Evolutionary conservation across 2,113 vertebrate species (phyloP).

Genomic region (Centropus unirufus): DNA sequence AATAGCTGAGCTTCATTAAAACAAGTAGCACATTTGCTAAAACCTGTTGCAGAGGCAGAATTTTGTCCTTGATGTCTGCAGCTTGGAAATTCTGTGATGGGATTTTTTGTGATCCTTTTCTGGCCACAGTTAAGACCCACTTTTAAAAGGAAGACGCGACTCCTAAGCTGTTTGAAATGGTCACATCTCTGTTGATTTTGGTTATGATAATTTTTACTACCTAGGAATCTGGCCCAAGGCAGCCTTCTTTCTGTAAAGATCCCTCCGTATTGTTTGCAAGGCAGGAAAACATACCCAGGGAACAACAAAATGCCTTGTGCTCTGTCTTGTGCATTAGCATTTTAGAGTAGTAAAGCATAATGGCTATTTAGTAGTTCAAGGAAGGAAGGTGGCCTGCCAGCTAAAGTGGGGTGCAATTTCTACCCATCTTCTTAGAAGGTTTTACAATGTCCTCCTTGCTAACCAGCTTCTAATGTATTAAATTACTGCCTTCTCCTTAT

Average conservation of each 20-base stretch:
- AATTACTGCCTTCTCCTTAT: background rate
- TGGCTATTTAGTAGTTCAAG: background rate
- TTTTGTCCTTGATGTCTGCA: background rate
- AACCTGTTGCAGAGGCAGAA: background rate
- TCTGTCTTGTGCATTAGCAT: background rate
- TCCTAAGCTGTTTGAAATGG: background rate
- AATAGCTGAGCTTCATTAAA: background rate
- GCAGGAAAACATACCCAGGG: accelerated
- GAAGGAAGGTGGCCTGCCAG: background rate
- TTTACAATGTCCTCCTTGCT: background rate
- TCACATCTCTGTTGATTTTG: background rate
- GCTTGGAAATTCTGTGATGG: background rate
- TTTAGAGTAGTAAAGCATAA: background rate
- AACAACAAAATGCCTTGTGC: background rate
- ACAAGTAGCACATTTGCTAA: background rate
- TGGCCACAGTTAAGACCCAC: background rate
- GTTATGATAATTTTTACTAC: background rate
- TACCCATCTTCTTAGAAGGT: background rate
- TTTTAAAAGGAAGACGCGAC: background rate
- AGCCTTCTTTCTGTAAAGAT: background rate
- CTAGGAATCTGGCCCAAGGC: background rate
- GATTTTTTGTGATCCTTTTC: background rate
- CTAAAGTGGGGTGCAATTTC: background rate
- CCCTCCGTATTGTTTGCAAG: background rate
- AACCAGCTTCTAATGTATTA: background rate